Evolutionary conservation across 2,888 invertebrate genomes (phyloP), one percentile per base, ranked within the genome.

Genomic region (Xylocampa areola): DNA sequence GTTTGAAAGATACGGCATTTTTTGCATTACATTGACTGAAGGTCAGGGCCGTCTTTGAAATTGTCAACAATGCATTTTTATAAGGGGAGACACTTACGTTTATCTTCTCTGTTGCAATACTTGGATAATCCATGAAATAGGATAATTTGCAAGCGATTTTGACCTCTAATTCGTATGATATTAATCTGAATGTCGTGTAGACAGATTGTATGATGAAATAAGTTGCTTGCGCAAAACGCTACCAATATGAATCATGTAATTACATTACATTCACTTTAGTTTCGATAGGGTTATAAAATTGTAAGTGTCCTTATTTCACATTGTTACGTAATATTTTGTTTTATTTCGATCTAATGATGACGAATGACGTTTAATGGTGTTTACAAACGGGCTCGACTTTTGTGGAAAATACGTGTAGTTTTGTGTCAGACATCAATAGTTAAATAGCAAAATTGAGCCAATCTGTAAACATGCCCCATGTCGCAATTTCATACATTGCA

Each of bases 161-260:
- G 16, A 45, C 23, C 65, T 65, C 14, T 64, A 58, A 17, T 10
- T 7, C 5, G 1, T 7, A 6, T 8, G 7, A 1, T 8, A 7
- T 52, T 61, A 58, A 33, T 23, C 6, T 35, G 43, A 61, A 48
- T 47, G 16, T 44, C 2, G 14, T 16, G 8, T 35, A 13, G 1
- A 11, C 16, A 17, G n/a, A n/a, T 47, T 53, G 21, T 4, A 65
- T 68, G 69, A 72, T 57, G 69, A 58, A 68, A 71, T 43, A 51
- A 5, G 8, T 27, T 16, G 10, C 29, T 68, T 60, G 50, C 44
- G 30, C 53, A 45, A 54, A 58, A 36, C 33, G 45, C 7, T 21
- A 16, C 13, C 2, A 51, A 32, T 55, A 49, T 57, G 54, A 60
- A 60, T 69, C 54, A 69, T 60, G 37, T 51, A 33, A 53, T 53